A percentile compares a stretch with the other conserved stretches of the same genome.
Evolutionary conservation across 2,888 invertebrate species (phyloP).

Genomic region (Zootermopsis nevadensis): DNA sequence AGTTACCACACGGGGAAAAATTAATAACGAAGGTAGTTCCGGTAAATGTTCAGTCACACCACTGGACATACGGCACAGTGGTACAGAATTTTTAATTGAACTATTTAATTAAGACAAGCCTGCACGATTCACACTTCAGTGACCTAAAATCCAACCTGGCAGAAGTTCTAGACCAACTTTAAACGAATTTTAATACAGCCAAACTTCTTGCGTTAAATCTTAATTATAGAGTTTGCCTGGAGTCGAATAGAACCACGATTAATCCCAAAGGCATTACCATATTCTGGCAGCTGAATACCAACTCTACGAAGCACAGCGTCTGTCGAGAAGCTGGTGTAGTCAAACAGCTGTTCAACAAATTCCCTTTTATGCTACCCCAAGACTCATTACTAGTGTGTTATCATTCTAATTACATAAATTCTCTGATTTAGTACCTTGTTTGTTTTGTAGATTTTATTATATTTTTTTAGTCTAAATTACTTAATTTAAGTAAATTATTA

Average conservation of each 20-base stretch:
- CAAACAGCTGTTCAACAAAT: no score
- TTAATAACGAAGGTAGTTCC: neutral
- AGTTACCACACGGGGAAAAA: neutral
- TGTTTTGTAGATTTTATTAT: no score
- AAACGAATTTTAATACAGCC: constrained; percentile 20
- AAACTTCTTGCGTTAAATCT: constrained; percentile 23
- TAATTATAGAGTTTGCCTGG: constrained; percentile 16
- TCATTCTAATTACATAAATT: no score
- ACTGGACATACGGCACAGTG: neutral
- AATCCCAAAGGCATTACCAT: constrained; percentile 10
- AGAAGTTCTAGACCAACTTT: constrained; percentile 24
- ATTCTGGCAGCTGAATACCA: neutral
- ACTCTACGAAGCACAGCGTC: no score
- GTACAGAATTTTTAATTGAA: constrained; percentile 22
- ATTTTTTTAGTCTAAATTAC: no score
- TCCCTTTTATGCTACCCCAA: no score
- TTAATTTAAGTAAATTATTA: no score
- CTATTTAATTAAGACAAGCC: constrained; percentile 1
- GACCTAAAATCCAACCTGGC: constrained; percentile 1
- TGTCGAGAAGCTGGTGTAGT: no score
- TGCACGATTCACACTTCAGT: neutral
- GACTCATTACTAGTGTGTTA: no score
- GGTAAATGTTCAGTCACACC: neutral
- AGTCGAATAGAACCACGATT: neutral
- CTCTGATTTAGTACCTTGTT: no score